Percentiles rank a stretch among this genome's conserved stretches.
phyloP scores from a whole-genome alignment of 2,113 vertebrate genomes.

The Tragelaphus buxtoni region DNA sequence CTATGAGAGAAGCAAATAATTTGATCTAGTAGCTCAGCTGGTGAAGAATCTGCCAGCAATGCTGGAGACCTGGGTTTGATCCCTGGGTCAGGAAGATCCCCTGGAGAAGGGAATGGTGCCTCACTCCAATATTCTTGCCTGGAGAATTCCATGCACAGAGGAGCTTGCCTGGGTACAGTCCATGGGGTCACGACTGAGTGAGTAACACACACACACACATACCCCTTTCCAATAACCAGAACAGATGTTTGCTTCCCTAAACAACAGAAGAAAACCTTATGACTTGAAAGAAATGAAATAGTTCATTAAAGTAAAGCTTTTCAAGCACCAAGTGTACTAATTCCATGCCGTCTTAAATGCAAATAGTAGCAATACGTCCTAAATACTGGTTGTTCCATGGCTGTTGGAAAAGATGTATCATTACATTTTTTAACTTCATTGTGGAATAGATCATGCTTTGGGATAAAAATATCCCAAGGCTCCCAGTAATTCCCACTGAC shows the following conservation, averaged over 20 bases:
- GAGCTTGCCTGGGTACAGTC: background rate
- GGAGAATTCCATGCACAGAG: background rate
- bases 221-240: background rate
- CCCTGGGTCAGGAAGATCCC: background rate
- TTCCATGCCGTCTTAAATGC: background rate
- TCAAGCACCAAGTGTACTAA: background rate
- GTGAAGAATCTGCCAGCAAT: background rate
- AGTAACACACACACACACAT: too few species aligned
- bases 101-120: background rate
- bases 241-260: background rate
- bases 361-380: background rate
- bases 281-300: background rate
- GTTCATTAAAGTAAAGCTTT: background rate
- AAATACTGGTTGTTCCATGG: background rate
- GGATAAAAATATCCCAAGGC: constrained; percentile 22
- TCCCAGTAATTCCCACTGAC: background rate
- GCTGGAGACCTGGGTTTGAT: background rate
- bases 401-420: background rate
- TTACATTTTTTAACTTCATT: background rate
- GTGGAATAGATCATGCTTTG: background rate
- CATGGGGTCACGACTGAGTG: background rate
- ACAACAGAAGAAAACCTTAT: background rate
- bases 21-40: background rate
- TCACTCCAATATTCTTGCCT: background rate
- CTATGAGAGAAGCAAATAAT: background rate